Evolutionary conservation across 1,140 invertebrate species (phyloP), one percentile per base, ranked within the genome.

Genomic region (Gryon sp.): DNA sequence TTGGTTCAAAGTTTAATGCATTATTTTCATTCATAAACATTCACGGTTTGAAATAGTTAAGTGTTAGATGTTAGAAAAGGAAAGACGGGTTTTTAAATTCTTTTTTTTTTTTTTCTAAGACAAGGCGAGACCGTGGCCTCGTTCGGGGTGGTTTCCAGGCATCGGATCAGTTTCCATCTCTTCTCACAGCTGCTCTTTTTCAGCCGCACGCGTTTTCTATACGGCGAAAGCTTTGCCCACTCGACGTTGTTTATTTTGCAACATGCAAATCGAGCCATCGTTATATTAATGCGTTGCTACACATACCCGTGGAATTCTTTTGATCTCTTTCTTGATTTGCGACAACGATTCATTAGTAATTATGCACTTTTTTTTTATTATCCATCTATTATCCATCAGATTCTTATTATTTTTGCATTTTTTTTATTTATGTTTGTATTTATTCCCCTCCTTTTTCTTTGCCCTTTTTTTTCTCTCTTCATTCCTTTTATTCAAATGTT

Each of bases 71-170:
- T 48, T 60, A 40, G 34, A 62, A 62, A 69, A 59, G 52, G 34
- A 59, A 18, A 69, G 32, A 50, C 43, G 1, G 34, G 32, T 59
- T 65, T n/a, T n/a, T n/a, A n/a, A n/a, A n/a, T n/a, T n/a, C n/a
- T n/a, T n/a, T n/a, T n/a, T n/a, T 32, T 2, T 7, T 6, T 2
- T 24, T 53, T 69, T 52, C 53, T 60, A 28, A 60, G 18, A 22
- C 45, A 43, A 60, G 20, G 12, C 36, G 45, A 70, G 66, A 70
- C 46, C 46, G 46, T 60, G 66, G 46, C 66, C 66, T 70, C 55
- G 20, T 70, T 60, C 41, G 19, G 68, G 68, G 68, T 72, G 57
- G 68, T 72, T 72, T 72, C 48, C 32, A 63, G n/a, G 18, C 48
- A 40, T 32, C 50, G 16, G 45, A 72, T 72, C 68, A 28, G 40